Percentiles rank a stretch among this genome's conserved stretches.
Evolutionary conservation across 2,888 invertebrate species (phyloP).

Genomic region (Pristionchus japonicus): DNA sequence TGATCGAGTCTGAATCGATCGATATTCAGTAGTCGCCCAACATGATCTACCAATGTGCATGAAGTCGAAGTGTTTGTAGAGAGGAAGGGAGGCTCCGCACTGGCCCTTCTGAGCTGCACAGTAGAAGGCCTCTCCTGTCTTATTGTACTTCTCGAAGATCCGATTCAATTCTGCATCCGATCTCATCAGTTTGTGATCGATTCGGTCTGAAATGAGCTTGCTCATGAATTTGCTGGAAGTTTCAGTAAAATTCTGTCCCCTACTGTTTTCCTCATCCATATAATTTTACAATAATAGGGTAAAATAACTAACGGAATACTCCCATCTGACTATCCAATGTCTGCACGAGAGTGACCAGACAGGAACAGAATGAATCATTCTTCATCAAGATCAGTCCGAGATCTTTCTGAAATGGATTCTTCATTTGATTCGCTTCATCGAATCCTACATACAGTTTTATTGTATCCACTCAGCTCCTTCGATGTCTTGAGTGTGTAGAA

Average conservation of each 20-base stretch:
- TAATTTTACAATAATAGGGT: too few species aligned
- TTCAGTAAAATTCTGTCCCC: too few species aligned
- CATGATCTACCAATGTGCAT: conserved; percentile 9
- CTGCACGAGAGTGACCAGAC: conserved; percentile 35
- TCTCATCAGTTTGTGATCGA: conserved; percentile 42
- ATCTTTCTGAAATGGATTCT: neutral
- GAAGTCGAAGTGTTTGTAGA: conserved; percentile 44
- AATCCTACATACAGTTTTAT: neutral
- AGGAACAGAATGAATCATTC: neutral
- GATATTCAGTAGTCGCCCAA: neutral
- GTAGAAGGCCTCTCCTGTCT: conserved; percentile 19
- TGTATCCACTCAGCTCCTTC: conserved; percentile 13
- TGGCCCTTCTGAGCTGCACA: neutral
- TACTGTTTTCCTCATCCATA: too few species aligned
- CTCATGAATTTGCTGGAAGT: too few species aligned
- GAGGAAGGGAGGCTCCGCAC: conserved; percentile 32
- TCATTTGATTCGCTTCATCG: neutral
- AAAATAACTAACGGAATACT: conserved; percentile 14
- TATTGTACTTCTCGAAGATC: conserved; percentile 31
- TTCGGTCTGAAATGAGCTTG: conserved; percentile 30
- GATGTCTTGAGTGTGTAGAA: conserved; percentile 8
- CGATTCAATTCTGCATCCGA: conserved; percentile 35
- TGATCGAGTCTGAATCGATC: conserved; percentile 12
- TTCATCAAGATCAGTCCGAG: neutral
- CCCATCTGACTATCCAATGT: conserved; percentile 26